Base-by-base conservation (phyloP, 2,888 invertebrate genomes). In the Drosophila rellima region DNA sequence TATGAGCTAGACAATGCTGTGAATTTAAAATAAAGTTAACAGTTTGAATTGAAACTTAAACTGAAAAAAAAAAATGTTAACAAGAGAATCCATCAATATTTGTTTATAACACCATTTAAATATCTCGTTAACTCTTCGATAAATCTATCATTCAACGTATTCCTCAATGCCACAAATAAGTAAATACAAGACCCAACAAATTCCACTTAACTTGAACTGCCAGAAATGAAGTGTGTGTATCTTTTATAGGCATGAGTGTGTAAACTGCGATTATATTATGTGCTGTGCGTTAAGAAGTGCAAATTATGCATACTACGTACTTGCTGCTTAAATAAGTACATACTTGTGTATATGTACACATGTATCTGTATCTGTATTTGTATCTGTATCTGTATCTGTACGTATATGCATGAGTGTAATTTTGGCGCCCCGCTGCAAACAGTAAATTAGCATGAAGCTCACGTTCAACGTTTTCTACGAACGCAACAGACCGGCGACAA, bases 391-490 rank as follows among this genome's bases (percentile, higher is more conserved):
- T n/a, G 18, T 39, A 15, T 29, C 8, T 48, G 23, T 61, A 26
- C 42, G 48, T 67, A 29, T 57, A 60, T 56, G 45, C 56, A 56
- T 56, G 56, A 56, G 33, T 56, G 55, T 56, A 57, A 47, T 78
- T 68, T 64, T 70, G 63, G 68, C 73, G 64, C 52, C 62, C 47
- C 44, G 40, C 55, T 64, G 68, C 66, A 70, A 44, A 68, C 18
- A 48, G 33, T 50, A 75, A 74, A 82, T 85, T 86, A 69, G 77
- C 79, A 82, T 82, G 71, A 77, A 72, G 68, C 82, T 86, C 85
- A 85, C 85, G 85, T 85, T 79, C 77, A 64, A 60, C 78, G 72
- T 78, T 80, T 81, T 72, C 85, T 57, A 65, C 78, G 70, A 84
- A 80, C 67, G 62, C 66, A 70, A 59, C 70, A 50, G 63, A 37